Conservation (phyloP, 2,113 vertebrate species). For the Clinocottus analis region DNA sequence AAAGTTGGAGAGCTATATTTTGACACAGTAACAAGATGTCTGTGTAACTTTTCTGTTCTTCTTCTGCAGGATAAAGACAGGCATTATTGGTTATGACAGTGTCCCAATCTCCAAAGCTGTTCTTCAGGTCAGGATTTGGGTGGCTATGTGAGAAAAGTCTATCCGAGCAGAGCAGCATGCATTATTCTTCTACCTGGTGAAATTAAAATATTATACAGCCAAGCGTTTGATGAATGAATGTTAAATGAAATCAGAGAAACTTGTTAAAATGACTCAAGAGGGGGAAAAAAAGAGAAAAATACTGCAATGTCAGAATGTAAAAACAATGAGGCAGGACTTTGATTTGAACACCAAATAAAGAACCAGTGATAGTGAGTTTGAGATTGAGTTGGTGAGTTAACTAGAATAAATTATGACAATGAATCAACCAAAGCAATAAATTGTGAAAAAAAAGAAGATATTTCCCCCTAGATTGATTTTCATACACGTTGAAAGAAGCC, state of each 20-base stretch:
- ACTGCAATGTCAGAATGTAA: slow-evolving; percentile 33
- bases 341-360: slow-evolving; percentile 39
- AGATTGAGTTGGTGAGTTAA: slow-evolving; percentile 47
- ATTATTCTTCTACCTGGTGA: slow-evolving; percentile 25
- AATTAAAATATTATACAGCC: slow-evolving; percentile 29
- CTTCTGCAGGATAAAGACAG: slow-evolving; percentile 12
- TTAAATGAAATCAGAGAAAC: slow-evolving; percentile 44
- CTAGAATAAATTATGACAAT: slow-evolving; percentile 54
- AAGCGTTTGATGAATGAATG: slow-evolving; percentile 48
- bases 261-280: slow-evolving; percentile 45
- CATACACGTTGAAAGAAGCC: background rate
- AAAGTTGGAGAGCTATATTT: slow-evolving; percentile 50
- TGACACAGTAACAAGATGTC: slow-evolving; percentile 16
- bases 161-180: slow-evolving; percentile 56
- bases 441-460: slow-evolving; percentile 41
- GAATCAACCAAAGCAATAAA: slow-evolving; percentile 59
- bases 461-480: slow-evolving; percentile 67
- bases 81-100: slow-evolving; percentile 32
- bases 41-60: background rate
- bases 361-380: slow-evolving; percentile 57
- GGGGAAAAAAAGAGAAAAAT: slow-evolving; percentile 36
- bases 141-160: slow-evolving; percentile 74
- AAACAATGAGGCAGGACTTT: slow-evolving; percentile 42
- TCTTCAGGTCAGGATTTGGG: slow-evolving; percentile 74
- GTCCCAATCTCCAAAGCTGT: slow-evolving; percentile 51